A percentile compares a stretch with the other conserved stretches of the same genome.
These are phyloP conservation scores for Tipula lateralis DNA, from an alignment of 2,888 invertebrate genomes.

Conservation along the genomic window DNA sequence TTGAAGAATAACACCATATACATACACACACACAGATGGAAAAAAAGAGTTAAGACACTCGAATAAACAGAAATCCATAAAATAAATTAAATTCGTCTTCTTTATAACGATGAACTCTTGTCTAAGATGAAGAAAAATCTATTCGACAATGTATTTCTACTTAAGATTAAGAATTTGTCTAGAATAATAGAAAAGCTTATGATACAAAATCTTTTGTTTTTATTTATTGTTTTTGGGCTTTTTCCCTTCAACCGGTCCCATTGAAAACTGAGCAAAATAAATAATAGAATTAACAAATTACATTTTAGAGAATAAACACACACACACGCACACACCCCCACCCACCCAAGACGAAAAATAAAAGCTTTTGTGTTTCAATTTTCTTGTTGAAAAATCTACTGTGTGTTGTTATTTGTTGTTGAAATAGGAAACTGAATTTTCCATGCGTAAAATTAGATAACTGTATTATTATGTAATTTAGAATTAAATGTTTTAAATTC, in stretches of 20 bases:
- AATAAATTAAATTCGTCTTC: background rate
- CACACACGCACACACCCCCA: background rate
- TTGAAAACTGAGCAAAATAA: background rate
- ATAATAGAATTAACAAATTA: slow-evolving; percentile 1
- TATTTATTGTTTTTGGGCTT: background rate
- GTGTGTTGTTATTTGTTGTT: background rate
- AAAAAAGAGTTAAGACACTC: background rate
- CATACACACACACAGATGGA: background rate
- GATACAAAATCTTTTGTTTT: background rate
- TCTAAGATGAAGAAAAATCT: background rate
- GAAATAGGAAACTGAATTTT: slow-evolving; percentile 24
- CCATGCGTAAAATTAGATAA: slow-evolving; percentile 19
- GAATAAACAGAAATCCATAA: background rate
- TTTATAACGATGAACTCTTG: background rate
- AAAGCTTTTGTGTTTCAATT: background rate
- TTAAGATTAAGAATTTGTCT: background rate
- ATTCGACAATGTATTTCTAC: background rate
- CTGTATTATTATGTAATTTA: slow-evolving; percentile 24
- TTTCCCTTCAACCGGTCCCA: background rate
- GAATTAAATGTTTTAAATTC: background rate
- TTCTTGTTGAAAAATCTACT: background rate
- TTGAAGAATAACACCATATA: background rate
- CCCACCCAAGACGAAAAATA: background rate
- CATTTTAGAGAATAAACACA: background rate
- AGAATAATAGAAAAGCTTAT: background rate